Conservation (phyloP, 2,113 vertebrate genomes). For the Melanostigma gelatinosum region DNA sequence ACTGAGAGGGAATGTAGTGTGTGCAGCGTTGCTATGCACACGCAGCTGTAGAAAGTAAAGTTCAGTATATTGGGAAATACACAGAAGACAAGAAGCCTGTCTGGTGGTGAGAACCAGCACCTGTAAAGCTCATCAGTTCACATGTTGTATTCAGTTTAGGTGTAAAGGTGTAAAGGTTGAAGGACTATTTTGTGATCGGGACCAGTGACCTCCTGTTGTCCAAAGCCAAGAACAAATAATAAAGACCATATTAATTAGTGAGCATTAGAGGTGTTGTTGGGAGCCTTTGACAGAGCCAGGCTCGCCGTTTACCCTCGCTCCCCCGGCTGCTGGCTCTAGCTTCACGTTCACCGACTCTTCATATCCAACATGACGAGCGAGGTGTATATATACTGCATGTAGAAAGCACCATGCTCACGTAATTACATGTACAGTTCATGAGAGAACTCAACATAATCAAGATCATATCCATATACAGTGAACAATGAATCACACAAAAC, state of each 20-base stretch:
- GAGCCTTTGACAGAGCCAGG: not conserved
- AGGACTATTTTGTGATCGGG: not conserved
- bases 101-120: not conserved
- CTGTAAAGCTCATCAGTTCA: not conserved
- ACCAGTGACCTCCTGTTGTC: not conserved
- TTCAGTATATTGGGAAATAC: not conserved
- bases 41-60: not conserved
- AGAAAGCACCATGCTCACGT: no score
- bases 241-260: not conserved
- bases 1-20: not conserved
- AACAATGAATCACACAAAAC: no score
- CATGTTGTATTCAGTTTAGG: not conserved
- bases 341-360: not conserved
- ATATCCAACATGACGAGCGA: no score
- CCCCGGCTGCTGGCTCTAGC: not conserved
- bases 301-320: not conserved
- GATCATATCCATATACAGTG: no score
- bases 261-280: not conserved
- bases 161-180: not conserved
- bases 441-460: no score
- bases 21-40: not conserved
- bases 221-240: not conserved
- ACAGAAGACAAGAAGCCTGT: not conserved
- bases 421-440: no score
- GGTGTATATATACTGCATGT: no score